These are phyloP conservation scores for Drosophila lini DNA, from an alignment of 1,140 invertebrate species.

Conservation along the genomic window DNA sequence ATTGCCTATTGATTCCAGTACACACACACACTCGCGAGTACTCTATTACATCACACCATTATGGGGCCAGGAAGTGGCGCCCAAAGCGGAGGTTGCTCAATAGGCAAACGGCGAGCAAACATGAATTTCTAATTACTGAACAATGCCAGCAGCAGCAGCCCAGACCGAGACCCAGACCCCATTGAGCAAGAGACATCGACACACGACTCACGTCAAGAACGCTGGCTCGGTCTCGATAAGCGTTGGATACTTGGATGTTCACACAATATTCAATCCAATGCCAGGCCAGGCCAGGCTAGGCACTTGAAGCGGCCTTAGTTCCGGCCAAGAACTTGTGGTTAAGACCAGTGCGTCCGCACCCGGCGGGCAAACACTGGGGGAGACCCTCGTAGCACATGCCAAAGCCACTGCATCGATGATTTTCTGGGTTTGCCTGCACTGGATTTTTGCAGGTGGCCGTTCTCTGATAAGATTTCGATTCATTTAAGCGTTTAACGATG, in stretches of 20 bases:
- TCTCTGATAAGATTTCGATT: constrained; percentile 65
- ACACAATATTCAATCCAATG: constrained; percentile 27
- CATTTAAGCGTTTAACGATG: constrained; percentile 33
- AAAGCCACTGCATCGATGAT: constrained; percentile 17
- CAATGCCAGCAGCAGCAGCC: constrained; percentile 18
- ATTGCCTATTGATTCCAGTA: constrained; percentile 14
- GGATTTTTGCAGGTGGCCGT: constrained; percentile 58
- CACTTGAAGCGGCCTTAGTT: constrained; percentile 16
- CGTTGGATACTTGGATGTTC: constrained; percentile 28
- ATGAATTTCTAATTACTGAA: constrained; percentile 59
- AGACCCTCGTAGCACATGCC: constrained; percentile 3
- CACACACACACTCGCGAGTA: not conserved
- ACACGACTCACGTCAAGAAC: constrained; percentile 12
- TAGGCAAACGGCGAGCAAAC: constrained; percentile 25
- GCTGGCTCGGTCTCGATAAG: constrained; percentile 13
- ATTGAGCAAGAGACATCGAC: constrained; percentile 6
- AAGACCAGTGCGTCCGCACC: constrained; percentile 6
- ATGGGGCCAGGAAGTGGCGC: constrained; percentile 10
- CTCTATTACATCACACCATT: constrained; percentile 29
- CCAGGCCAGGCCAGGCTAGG: constrained; percentile 1
- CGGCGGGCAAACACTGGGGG: not conserved
- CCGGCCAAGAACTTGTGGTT: constrained; percentile 18
- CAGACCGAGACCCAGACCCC: constrained; percentile 9
- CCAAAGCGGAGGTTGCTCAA: constrained; percentile 28
- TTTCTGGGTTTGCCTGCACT: constrained; percentile 59